Evolutionary conservation across 2,113 vertebrate genomes (phyloP).

Genomic region (Gymnocephalus cernua): DNA sequence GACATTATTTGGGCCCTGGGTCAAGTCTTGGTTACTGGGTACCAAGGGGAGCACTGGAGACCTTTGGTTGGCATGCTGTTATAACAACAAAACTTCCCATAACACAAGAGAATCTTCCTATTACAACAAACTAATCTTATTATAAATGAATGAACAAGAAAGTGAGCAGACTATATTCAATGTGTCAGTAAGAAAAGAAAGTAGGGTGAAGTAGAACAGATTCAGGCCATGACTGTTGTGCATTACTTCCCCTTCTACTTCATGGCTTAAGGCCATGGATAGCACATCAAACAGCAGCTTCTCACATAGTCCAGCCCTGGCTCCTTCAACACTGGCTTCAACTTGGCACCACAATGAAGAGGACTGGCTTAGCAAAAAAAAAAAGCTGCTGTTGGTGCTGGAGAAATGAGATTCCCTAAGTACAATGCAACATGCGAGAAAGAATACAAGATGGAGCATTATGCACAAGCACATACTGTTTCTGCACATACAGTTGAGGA

Average conservation of each 20-base stretch:
- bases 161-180: background rate
- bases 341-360: conserved; percentile 74
- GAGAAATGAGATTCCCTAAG: conserved; percentile 69
- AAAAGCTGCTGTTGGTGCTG: conserved; percentile 49
- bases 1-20: background rate
- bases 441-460: conserved; percentile 50
- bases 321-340: conserved; percentile 64
- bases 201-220: conserved; percentile 52
- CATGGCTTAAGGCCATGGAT: conserved; percentile 75
- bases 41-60: background rate
- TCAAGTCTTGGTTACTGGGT: background rate
- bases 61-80: background rate
- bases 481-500: conserved; percentile 41
- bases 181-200: conserved; percentile 8
- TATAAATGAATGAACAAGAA: background rate
- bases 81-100: background rate
- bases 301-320: conserved; percentile 55
- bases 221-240: conserved; percentile 65
- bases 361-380: conserved; percentile 63
- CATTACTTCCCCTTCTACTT: conserved; percentile 64
- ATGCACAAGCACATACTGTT: conserved; percentile 42
- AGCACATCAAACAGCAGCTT: conserved; percentile 76
- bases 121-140: background rate
- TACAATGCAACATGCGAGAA: conserved; percentile 53
- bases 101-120: background rate